phyloP scores from a whole-genome alignment of 2,113 vertebrate genomes.

The Hoplias malabaricus region DNA sequence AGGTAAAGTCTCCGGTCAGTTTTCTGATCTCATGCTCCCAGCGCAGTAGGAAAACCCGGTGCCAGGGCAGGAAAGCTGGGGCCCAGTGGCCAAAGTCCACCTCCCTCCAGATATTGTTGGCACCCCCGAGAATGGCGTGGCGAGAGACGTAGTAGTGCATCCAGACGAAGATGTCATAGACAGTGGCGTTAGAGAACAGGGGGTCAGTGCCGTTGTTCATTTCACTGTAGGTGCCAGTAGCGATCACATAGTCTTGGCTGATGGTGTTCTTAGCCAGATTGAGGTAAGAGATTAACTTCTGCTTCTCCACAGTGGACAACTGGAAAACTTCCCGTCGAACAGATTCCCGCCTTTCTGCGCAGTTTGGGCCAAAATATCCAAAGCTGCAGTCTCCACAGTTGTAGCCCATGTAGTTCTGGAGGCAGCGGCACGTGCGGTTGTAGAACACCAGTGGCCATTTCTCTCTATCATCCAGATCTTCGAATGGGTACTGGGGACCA shows the following conservation, averaged over 20 bases:
- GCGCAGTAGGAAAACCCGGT: slow-evolving; percentile 83
- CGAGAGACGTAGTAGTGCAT: slow-evolving; percentile 94
- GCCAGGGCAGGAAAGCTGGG: slow-evolving; percentile 91
- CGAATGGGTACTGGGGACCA: slow-evolving; percentile 88
- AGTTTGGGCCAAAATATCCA: slow-evolving; percentile 81
- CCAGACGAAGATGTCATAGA: slow-evolving; percentile 96
- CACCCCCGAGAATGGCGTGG: slow-evolving; percentile 84
- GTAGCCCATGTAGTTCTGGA: slow-evolving; percentile 87
- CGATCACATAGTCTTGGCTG: slow-evolving; percentile 83
- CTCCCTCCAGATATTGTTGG: slow-evolving; percentile 80
- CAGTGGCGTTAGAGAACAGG: slow-evolving; percentile 83
- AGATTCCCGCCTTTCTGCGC: slow-evolving; percentile 74
- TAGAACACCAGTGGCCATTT: slow-evolving; percentile 91
- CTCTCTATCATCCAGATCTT: slow-evolving; percentile 88
- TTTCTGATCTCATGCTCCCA: slow-evolving; percentile 91
- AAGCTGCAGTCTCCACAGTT: slow-evolving; percentile 87
- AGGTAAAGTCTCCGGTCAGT: slow-evolving; percentile 84
- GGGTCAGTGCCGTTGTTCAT: slow-evolving; percentile 87
- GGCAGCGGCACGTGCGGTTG: slow-evolving; percentile 87
- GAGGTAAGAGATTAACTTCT: slow-evolving; percentile 89
- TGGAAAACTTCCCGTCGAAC: slow-evolving; percentile 83
- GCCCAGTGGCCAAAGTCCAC: slow-evolving; percentile 97
- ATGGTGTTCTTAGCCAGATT: slow-evolving; percentile 86
- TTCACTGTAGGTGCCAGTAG: slow-evolving; percentile 79
- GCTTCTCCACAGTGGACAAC: slow-evolving; percentile 77